Conservation (phyloP, 23 tunicate species). For the Clavelina lepadiformis region DNA sequence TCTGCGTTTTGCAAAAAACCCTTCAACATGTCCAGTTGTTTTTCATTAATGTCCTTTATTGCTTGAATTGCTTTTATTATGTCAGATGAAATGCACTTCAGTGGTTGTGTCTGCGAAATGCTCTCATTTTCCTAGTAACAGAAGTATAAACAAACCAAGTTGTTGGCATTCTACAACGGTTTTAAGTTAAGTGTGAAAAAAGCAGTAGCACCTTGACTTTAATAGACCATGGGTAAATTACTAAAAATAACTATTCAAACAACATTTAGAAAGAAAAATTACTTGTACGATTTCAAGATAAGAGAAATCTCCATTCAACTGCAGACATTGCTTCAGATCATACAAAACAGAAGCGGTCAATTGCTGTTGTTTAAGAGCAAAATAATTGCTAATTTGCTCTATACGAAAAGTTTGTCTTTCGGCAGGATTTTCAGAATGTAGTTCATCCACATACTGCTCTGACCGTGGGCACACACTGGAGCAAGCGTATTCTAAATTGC, state of each 20-base stretch:
- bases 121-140: slow-evolving; percentile 4
- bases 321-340: slow-evolving; percentile 12
- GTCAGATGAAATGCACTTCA: slow-evolving; percentile 3
- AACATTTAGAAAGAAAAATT: neutral
- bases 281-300: slow-evolving; percentile 25
- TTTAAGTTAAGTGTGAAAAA: no score
- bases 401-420: no score
- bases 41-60: slow-evolving; percentile 1
- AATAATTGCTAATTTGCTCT: slow-evolving; percentile 23
- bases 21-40: neutral
- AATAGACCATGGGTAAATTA: neutral
- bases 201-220: neutral
- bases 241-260: neutral
- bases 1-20: slow-evolving; percentile 40
- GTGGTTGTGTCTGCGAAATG: neutral
- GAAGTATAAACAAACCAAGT: no score
- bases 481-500: no score
- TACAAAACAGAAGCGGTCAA: neutral
- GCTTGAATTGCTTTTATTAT: slow-evolving; percentile 9
- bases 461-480: no score
- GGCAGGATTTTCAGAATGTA: no score
- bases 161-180: no score
- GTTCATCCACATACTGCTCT: no score
- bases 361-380: slow-evolving; percentile 22
- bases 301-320: slow-evolving; percentile 17